A percentile compares a stretch with the other conserved stretches of the same genome.
phyloP scores from a whole-genome alignment of 2,113 vertebrate genomes.

The Phaethon lepturus region DNA sequence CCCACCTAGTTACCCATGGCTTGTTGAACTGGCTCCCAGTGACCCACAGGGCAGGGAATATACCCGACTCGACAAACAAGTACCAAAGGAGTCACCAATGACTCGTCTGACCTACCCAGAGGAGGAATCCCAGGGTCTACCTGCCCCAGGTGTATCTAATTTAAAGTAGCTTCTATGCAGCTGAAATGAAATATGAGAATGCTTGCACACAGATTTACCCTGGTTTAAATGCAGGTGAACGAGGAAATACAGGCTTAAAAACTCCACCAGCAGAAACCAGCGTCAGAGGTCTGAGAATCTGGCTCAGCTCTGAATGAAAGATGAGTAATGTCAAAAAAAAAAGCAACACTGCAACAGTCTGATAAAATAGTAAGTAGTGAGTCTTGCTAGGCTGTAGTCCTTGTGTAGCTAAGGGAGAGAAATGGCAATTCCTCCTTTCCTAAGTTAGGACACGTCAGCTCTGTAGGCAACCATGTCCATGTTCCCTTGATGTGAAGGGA shows the following conservation, averaged over 20 bases:
- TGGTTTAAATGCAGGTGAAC: not conserved
- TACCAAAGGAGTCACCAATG: not conserved
- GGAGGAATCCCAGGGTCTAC: not conserved
- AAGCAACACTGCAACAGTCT: not conserved
- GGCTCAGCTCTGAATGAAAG: not conserved
- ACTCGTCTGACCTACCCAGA: fast-evolving
- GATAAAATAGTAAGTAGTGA: not conserved
- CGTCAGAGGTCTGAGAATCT: not conserved
- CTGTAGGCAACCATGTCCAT: fast-evolving
- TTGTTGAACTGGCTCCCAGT: not conserved
- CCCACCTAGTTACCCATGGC: fast-evolving
- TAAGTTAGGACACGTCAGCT: not conserved
- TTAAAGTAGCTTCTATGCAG: not conserved
- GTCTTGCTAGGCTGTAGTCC: not conserved
- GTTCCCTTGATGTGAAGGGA: not conserved
- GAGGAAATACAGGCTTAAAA: not conserved
- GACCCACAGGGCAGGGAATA: fast-evolving
- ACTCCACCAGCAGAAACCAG: not conserved
- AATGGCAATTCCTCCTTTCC: not conserved
- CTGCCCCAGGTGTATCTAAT: not conserved
- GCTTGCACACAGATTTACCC: not conserved
- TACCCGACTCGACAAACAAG: fast-evolving
- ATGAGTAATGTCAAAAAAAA: not conserved
- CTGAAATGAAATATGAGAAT: fast-evolving
- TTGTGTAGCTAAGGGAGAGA: not conserved